These are phyloP conservation scores for Drosophila mimetica DNA, from an alignment of 2,888 invertebrate genomes.

Conservation along the genomic window DNA sequence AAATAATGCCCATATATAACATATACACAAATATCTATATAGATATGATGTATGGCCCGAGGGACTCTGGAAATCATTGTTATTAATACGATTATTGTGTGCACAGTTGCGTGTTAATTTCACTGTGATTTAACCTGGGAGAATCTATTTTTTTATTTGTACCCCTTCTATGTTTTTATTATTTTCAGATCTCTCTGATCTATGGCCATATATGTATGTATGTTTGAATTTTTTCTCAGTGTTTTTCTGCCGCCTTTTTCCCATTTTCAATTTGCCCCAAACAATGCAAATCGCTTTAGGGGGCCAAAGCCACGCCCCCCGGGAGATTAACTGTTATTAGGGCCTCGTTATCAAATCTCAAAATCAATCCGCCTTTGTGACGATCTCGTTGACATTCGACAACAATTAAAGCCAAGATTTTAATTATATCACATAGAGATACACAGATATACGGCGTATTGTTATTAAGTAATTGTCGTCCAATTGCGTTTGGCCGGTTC, in stretches of 20 bases:
- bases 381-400: slow-evolving; percentile 38
- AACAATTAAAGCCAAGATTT: slow-evolving; percentile 33
- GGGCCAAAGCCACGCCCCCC: background rate
- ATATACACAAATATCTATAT: slow-evolving; percentile 13
- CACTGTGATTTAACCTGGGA: slow-evolving; percentile 61
- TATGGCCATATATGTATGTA: slow-evolving; percentile 1
- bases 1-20: slow-evolving; percentile 35
- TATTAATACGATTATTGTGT: slow-evolving; percentile 77
- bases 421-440: slow-evolving; percentile 20
- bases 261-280: slow-evolving; percentile 16
- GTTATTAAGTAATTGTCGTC: slow-evolving; percentile 43
- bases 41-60: slow-evolving; percentile 14
- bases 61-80: slow-evolving; percentile 58
- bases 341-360: slow-evolving; percentile 20
- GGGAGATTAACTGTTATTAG: slow-evolving; percentile 64
- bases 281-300: slow-evolving; percentile 34
- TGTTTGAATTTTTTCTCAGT: too few species aligned
- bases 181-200: slow-evolving; percentile 4
- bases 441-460: slow-evolving; percentile 16
- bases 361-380: slow-evolving; percentile 19
- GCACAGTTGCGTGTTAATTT: slow-evolving; percentile 79
- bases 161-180: slow-evolving; percentile 14
- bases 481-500: slow-evolving; percentile 37
- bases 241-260: slow-evolving; percentile 19
- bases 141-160: slow-evolving; percentile 27